Base-by-base conservation (phyloP, 2,113 vertebrate species). In the Lepus europaeus region DNA sequence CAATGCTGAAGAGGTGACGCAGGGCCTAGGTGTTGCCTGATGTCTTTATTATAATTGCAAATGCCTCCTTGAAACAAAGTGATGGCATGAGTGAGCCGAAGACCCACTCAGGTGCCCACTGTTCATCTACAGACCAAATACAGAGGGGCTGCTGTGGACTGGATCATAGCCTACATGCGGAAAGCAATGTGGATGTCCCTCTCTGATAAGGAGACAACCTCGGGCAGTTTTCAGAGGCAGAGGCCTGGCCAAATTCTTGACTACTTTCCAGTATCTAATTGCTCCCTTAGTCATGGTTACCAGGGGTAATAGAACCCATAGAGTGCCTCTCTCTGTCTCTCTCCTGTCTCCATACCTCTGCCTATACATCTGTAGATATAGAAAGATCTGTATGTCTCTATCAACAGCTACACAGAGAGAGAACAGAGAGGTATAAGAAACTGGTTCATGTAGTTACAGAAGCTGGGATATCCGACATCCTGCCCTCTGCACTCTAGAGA, bases 1-100 rank as follows among this genome's bases (percentile, higher is more conserved):
- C 84, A 87, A 68, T 56, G 29, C 29, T 59, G 36, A 87, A 53
- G 76, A 93, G 36, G 56, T 17, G 86, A 59, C 51, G 22, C 19
- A 33, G 39, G 29, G n/a, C 61, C 66, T 89, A 53, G 4, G 13
- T 39, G 80, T 66, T 84, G 76, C 61, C 25, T 9, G n/a, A 61
- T 56, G 93, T 78, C 56, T 86, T 49, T 97, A 31, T 88, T 79
- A 69, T 51, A 63, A 89, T 23, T 95, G 39, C 63, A 94, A 93
- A 93, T 59, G 3, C 22, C 29, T 81, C 68, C 36, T 74, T 39
- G 49, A 89, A 82, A 66, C 49, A 95, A 79, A 89, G 13, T 27
- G n/a, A 5, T 63, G 80, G 87, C 27, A 80, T 69, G 39, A 2
- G 45, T 64, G 23, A 91, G n/a, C 39, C 33, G 45, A 64, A 83